Conservation (phyloP, 2,888 invertebrate species). For the Bombyx huttoni region DNA sequence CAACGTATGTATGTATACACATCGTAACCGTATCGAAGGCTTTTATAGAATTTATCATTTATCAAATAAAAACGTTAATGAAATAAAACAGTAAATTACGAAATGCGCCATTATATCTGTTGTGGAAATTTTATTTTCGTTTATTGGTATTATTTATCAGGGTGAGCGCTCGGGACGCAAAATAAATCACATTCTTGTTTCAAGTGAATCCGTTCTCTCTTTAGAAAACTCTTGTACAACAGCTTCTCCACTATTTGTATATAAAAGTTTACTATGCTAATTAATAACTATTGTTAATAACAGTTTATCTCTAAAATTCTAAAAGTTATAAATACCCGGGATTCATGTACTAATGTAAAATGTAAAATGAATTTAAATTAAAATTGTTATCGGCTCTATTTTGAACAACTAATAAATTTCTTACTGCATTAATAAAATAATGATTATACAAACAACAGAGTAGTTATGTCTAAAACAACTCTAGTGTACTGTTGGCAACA, state of each 20-base stretch:
- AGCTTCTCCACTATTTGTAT: not conserved
- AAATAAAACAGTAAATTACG: conserved; percentile 27
- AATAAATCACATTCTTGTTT: conserved; percentile 46
- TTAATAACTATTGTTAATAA: not conserved
- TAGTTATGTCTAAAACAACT: not conserved
- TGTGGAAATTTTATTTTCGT: conserved; percentile 56
- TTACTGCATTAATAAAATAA: too few species aligned
- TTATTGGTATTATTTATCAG: conserved; percentile 62
- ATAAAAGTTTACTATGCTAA: not conserved
- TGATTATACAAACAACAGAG: not conserved
- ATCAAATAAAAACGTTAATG: conserved; percentile 8
- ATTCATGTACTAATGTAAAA: too few species aligned
- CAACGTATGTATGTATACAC: too few species aligned
- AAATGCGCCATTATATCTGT: conserved; percentile 45
- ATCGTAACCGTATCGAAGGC: too few species aligned
- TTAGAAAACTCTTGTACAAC: conserved; percentile 4
- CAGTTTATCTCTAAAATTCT: too few species aligned
- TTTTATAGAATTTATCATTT: not conserved
- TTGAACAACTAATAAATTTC: too few species aligned
- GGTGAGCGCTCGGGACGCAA: conserved; percentile 35
- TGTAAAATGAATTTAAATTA: too few species aligned
- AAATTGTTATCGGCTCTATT: too few species aligned
- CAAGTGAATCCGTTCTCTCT: conserved; percentile 33
- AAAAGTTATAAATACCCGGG: too few species aligned
- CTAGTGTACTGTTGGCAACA: not conserved